These are phyloP conservation scores for Psephotus haematonotus DNA, from an alignment of 2,113 vertebrate genomes.

Conservation along the genomic window DNA sequence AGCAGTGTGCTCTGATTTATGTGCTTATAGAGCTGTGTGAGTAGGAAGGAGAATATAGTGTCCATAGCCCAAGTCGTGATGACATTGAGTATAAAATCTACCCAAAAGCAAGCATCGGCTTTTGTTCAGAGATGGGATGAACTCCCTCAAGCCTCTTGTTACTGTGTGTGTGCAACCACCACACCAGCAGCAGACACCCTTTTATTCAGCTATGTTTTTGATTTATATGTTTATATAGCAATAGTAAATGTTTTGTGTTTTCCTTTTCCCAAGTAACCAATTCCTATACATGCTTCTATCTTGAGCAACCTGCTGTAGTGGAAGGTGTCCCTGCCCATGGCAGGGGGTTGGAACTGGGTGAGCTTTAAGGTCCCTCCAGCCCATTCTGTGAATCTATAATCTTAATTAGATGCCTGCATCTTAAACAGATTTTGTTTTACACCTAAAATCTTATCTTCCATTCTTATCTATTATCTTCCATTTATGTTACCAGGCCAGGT, in stretches of 20 bases:
- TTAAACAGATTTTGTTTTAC: neutral
- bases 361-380: too few relatives aligned
- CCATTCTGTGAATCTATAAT: too few relatives aligned
- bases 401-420: neutral
- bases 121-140: neutral
- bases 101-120: neutral
- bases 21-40: too few relatives aligned
- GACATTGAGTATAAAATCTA: accelerated
- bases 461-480: neutral
- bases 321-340: too few relatives aligned
- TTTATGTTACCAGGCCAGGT: conserved; percentile 82
- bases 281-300: accelerated
- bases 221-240: too few relatives aligned
- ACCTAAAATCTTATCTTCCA: neutral
- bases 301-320: too few relatives aligned
- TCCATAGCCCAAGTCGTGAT: neutral
- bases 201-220: neutral
- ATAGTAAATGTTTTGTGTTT: neutral
- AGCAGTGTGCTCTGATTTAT: neutral
- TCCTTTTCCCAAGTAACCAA: neutral
- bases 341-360: too few relatives aligned
- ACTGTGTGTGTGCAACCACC: neutral
- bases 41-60: accelerated
- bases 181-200: neutral
- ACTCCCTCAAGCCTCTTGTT: accelerated